These are phyloP conservation scores for Aramus guarauna DNA, from an alignment of 2,113 vertebrate species.

Conservation along the genomic window DNA sequence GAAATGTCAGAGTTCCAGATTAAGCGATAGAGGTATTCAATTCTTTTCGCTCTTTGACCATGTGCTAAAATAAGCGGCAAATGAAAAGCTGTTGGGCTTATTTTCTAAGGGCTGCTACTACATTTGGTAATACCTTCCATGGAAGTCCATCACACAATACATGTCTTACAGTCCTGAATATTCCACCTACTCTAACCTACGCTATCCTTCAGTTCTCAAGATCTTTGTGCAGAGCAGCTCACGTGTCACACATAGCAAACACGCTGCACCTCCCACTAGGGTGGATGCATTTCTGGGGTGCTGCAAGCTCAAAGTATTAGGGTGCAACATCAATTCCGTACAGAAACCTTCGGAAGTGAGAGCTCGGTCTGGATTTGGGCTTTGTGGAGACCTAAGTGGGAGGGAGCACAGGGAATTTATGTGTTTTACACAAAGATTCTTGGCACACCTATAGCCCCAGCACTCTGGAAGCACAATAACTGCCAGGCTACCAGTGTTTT, in stretches of 20 bases:
- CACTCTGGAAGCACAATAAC: neutral
- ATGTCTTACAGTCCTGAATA: neutral
- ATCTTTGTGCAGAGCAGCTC: neutral
- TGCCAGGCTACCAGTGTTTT: neutral
- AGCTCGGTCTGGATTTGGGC: neutral
- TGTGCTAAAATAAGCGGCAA: neutral
- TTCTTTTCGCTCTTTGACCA: neutral
- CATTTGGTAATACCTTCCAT: neutral
- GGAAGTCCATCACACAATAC: neutral
- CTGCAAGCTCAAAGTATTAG: neutral
- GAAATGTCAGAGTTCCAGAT: slow-evolving; percentile 25
- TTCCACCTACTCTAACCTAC: neutral
- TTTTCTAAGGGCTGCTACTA: neutral
- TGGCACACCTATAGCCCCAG: neutral
- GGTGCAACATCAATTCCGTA: neutral
- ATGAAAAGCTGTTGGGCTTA: slow-evolving; percentile 1
- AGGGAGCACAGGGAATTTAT: neutral
- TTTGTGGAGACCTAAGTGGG: neutral
- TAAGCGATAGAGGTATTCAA: neutral
- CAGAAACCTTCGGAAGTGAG: neutral
- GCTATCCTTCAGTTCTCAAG: neutral
- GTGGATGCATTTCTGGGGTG: neutral
- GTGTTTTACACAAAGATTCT: neutral
- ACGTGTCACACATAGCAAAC: neutral
- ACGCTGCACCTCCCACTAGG: neutral